Evolutionary conservation across 23 tunicate genomes (phyloP).

Genomic region (Phallusia fumigata): DNA sequence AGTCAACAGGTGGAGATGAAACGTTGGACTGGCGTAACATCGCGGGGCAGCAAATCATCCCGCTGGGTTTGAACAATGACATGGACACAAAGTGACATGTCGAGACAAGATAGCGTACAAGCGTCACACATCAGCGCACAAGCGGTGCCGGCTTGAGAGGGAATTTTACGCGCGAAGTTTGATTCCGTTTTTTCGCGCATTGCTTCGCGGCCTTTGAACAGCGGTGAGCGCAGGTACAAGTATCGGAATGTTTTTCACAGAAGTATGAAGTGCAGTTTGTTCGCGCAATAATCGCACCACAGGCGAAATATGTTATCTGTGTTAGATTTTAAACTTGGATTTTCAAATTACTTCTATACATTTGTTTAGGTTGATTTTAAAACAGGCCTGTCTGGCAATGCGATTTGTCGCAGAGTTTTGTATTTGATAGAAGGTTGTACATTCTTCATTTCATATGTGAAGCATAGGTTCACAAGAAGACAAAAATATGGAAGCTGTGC

Average conservation of each 20-base stretch:
- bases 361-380: no score
- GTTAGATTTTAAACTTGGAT: no score
- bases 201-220: slow-evolving; percentile 11
- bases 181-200: slow-evolving; percentile 29
- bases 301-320: no score
- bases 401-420: no score
- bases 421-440: no score
- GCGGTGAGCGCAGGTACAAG: neutral
- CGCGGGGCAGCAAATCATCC: slow-evolving; percentile 9
- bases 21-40: slow-evolving; percentile 6
- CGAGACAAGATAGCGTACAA: slow-evolving; percentile 14
- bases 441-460: no score
- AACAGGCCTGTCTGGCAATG: no score
- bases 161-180: slow-evolving; percentile 49
- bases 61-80: slow-evolving; percentile 11
- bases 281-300: no score
- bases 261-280: no score
- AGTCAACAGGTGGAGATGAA: slow-evolving; percentile 3
- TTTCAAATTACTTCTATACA: no score
- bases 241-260: neutral
- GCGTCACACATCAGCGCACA: slow-evolving; percentile 20
- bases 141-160: slow-evolving; percentile 19
- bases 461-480: no score
- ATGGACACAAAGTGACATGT: slow-evolving; percentile 11
- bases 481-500: no score